These are phyloP conservation scores for Patella ulyssiponensis DNA, from an alignment of 2,888 invertebrate species.

Conservation along the genomic window DNA sequence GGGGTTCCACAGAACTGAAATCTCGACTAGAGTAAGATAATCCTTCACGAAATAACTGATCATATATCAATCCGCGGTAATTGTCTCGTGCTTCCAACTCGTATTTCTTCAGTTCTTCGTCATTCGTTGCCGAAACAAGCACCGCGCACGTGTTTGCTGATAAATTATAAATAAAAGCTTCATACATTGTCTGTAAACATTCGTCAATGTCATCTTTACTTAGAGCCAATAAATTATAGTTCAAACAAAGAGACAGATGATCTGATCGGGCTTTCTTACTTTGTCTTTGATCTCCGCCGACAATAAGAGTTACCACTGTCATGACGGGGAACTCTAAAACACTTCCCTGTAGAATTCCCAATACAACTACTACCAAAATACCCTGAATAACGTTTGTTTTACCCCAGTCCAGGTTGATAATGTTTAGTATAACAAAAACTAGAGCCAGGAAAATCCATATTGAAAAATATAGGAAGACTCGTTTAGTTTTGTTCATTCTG, in stretches of 20 bases:
- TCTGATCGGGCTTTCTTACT: slow-evolving; percentile 42
- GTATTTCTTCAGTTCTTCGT: slow-evolving; percentile 51
- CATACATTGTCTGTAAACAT: slow-evolving; percentile 61
- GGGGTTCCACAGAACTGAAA: slow-evolving; percentile 47
- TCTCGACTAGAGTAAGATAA: slow-evolving; percentile 51
- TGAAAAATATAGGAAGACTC: slow-evolving; percentile 55
- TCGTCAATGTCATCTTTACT: slow-evolving; percentile 61
- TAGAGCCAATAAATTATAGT: slow-evolving; percentile 57
- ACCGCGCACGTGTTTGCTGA: slow-evolving; percentile 57
- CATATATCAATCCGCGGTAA: slow-evolving; percentile 55
- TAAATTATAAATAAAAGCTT: slow-evolving; percentile 61
- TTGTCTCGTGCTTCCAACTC: slow-evolving; percentile 55
- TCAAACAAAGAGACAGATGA: slow-evolving; percentile 51
- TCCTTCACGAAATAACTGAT: slow-evolving; percentile 58
- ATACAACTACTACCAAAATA: slow-evolving; percentile 51
- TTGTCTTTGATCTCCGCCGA: slow-evolving; percentile 50
- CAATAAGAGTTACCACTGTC: slow-evolving; percentile 54
- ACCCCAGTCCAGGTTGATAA: slow-evolving; percentile 61
- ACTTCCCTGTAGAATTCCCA: slow-evolving; percentile 58
- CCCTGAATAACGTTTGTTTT: slow-evolving; percentile 53
- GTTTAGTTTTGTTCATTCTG: slow-evolving; percentile 46
- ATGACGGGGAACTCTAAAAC: slow-evolving; percentile 60
- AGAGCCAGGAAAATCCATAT: slow-evolving; percentile 55
- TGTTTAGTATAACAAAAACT: slow-evolving; percentile 50
- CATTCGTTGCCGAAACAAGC: slow-evolving; percentile 58